A percentile compares a stretch with the other conserved stretches of the same genome.
Conservation (phyloP, 2,113 vertebrate species). For the Urocynchramus pylzowi region DNA sequence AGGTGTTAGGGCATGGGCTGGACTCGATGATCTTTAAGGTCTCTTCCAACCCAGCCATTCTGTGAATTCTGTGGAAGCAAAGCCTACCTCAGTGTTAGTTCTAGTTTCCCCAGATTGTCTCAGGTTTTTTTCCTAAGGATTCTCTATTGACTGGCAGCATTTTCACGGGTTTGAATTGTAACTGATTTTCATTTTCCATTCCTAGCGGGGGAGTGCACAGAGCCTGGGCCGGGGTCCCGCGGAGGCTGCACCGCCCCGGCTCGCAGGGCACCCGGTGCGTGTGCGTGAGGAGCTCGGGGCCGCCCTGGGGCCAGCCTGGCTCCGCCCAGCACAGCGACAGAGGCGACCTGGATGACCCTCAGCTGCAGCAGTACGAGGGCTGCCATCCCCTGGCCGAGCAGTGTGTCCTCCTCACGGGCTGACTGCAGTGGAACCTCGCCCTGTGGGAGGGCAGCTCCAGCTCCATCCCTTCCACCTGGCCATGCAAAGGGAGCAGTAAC, state of each 20-base stretch:
- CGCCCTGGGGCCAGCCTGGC: conserved; percentile 11
- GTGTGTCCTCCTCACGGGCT: conserved; percentile 59
- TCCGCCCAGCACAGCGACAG: conserved; percentile 34
- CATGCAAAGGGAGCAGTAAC: background rate
- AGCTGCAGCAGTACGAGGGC: conserved; percentile 75
- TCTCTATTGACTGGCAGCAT: rapidly evolving
- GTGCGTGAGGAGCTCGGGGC: conserved; percentile 72
- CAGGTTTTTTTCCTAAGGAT: background rate
- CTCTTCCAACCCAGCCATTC: background rate
- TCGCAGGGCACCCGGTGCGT: conserved; percentile 70
- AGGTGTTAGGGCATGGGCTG: background rate
- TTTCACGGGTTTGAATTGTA: background rate
- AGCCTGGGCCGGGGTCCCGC: conserved; percentile 86
- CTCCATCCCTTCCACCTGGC: background rate
- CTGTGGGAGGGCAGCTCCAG: background rate
- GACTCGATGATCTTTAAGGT: background rate
- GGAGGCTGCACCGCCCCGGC: conserved; percentile 80
- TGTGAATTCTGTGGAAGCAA: background rate
- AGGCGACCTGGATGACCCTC: conserved; percentile 74
- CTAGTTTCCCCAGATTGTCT: background rate
- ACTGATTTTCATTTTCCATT: background rate
- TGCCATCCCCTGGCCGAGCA: conserved; percentile 75
- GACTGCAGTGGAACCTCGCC: rapidly evolving
- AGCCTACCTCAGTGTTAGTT: background rate
- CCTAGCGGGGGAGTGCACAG: conserved; percentile 84